Conservation (phyloP, 2,797 vertebrate species). For the Danio choprae region DNA sequence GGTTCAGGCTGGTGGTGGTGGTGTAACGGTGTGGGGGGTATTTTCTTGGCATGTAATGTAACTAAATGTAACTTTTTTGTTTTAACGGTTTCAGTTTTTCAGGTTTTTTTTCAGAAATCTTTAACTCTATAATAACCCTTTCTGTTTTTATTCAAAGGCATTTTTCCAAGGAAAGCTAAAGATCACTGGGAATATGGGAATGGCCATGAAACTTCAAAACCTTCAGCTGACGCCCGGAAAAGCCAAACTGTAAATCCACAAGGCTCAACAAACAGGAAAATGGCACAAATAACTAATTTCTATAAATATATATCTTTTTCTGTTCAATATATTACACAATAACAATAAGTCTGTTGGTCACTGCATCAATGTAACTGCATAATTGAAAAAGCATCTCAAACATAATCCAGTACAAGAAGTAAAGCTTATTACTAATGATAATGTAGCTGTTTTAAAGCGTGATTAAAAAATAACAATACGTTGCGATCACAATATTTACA, state of each 20-base stretch:
- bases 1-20: no score
- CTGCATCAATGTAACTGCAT: neutral
- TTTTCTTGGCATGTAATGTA: no score
- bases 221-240: constrained; percentile 87
- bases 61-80: no score
- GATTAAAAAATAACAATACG: neutral
- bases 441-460: neutral
- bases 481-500: neutral
- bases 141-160: constrained; percentile 76
- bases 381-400: neutral
- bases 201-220: constrained; percentile 94
- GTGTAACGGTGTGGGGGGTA: no score
- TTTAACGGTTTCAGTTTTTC: neutral
- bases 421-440: neutral
- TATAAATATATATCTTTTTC: no score
- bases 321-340: neutral
- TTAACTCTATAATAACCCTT: neutral
- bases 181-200: constrained; percentile 90
- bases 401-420: neutral
- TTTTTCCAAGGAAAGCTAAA: constrained; percentile 96
- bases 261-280: neutral
- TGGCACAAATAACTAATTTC: neutral
- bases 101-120: no score
- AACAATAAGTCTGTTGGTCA: neutral
- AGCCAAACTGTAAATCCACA: constrained; percentile 86